Conservation (phyloP, 1,140 invertebrate genomes). For the Lanistes nyassanus region DNA sequence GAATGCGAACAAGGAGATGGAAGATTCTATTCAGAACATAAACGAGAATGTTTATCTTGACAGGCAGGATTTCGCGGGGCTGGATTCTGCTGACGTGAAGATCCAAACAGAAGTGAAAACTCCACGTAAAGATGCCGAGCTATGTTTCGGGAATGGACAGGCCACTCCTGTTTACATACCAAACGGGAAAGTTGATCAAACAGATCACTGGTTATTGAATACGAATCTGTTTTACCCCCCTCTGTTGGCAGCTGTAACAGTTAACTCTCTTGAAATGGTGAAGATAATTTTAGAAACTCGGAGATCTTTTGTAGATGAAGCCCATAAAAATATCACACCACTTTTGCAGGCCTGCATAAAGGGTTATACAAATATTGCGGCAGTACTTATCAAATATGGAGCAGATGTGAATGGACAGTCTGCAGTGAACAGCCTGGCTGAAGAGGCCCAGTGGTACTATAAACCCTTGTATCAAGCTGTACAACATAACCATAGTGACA, state of each 20-base stretch:
- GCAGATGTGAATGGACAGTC: conserved; percentile 9
- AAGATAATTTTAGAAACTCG: not conserved
- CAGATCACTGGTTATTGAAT: not conserved
- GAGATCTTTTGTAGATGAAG: not conserved
- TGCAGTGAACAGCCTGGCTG: not conserved
- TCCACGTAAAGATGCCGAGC: not conserved
- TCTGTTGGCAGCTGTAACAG: not conserved
- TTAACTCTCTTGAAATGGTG: not conserved
- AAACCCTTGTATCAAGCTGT: conserved; percentile 14
- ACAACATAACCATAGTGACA: not conserved
- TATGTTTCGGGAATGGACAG: not conserved
- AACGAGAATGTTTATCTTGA: not conserved
- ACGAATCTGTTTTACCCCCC: not conserved
- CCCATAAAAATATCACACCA: not conserved
- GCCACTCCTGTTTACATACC: no score
- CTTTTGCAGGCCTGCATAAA: conserved; percentile 5
- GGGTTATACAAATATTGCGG: not conserved
- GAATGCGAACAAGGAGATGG: no score
- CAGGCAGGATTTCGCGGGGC: not conserved
- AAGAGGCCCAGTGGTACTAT: not conserved
- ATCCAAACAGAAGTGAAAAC: not conserved
- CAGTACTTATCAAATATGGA: not conserved
- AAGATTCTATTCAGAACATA: not conserved
- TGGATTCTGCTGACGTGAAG: not conserved
- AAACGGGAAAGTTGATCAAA: not conserved